Evolutionary conservation across 2,797 vertebrate genomes (phyloP).

Genomic region (Phrynocephalus vlangalii): DNA sequence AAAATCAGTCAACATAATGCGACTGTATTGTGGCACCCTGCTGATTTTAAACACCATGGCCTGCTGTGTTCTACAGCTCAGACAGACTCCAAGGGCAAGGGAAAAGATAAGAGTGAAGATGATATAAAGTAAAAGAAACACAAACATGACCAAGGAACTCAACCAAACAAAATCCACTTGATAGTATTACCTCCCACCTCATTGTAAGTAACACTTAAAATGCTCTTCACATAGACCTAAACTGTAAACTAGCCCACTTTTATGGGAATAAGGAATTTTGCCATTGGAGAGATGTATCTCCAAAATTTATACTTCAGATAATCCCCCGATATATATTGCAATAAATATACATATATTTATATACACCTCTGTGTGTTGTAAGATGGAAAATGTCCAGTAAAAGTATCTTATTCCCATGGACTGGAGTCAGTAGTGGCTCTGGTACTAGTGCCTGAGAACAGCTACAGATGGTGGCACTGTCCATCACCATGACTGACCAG

Average conservation of each 20-base stretch:
- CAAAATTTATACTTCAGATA: constrained; percentile 4
- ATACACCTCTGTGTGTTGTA: background rate
- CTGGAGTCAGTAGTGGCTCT: background rate
- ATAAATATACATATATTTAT: constrained; percentile 17
- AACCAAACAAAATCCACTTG: constrained; percentile 18
- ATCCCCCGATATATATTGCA: background rate
- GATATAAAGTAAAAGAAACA: constrained; percentile 19
- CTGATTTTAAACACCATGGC: constrained; percentile 11
- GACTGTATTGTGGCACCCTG: background rate
- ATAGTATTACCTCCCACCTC: background rate
- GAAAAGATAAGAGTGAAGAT: constrained; percentile 4
- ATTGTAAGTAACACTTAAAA: background rate
- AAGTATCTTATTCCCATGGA: background rate
- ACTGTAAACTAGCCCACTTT: background rate
- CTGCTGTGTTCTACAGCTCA: constrained; percentile 10
- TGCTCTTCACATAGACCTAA: background rate
- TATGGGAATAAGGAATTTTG: background rate
- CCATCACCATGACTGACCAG: background rate
- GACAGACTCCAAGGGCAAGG: background rate
- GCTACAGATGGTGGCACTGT: background rate
- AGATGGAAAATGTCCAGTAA: background rate
- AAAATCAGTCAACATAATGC: background rate
- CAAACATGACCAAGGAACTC: background rate
- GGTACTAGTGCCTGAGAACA: background rate
- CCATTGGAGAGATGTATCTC: background rate